These are phyloP conservation scores for Beaufortia kweichowensis DNA, from an alignment of 2,113 vertebrate genomes.

Conservation along the genomic window DNA sequence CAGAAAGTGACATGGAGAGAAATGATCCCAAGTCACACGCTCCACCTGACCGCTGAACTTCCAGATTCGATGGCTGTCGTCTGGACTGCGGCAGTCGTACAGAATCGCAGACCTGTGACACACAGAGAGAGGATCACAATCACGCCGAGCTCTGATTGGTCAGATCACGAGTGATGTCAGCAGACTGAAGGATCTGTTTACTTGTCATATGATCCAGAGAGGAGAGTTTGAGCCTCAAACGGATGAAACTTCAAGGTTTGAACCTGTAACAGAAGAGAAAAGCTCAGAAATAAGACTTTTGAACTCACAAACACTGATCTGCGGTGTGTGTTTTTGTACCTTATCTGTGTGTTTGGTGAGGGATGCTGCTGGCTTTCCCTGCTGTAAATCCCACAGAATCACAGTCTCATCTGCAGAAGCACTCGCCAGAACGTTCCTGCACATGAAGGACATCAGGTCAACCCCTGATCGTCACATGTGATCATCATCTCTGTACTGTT, in stretches of 20 bases:
- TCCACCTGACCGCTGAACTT: constrained; percentile 95
- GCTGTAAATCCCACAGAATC: constrained; percentile 88
- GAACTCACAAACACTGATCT: no score
- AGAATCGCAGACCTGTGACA: constrained; percentile 82
- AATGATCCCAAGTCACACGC: constrained; percentile 91
- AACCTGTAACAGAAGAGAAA: constrained; percentile 72
- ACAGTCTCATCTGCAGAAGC: constrained; percentile 87
- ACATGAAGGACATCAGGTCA: constrained; percentile 3
- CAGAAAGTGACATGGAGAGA: constrained; percentile 92
- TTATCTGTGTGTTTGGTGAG: constrained; percentile 86
- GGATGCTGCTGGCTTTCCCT: constrained; percentile 84
- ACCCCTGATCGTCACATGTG: no score
- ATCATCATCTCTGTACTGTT: background rate
- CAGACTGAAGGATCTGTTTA: constrained; percentile 61
- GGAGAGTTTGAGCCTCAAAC: constrained; percentile 93
- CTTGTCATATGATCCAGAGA: constrained; percentile 97
- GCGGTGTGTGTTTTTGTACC: constrained; percentile 66
- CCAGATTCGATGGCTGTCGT: constrained; percentile 83
- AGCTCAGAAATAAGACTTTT: no score
- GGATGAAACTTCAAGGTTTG: constrained; percentile 93
- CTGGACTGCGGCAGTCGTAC: constrained; percentile 91
- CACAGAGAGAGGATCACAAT: background rate
- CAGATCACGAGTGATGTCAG: background rate
- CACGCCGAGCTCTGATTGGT: background rate
- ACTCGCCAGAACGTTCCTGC: constrained; percentile 90